These are phyloP conservation scores for Mylabris sibirica DNA, from an alignment of 2,888 invertebrate species.

Conservation along the genomic window DNA sequence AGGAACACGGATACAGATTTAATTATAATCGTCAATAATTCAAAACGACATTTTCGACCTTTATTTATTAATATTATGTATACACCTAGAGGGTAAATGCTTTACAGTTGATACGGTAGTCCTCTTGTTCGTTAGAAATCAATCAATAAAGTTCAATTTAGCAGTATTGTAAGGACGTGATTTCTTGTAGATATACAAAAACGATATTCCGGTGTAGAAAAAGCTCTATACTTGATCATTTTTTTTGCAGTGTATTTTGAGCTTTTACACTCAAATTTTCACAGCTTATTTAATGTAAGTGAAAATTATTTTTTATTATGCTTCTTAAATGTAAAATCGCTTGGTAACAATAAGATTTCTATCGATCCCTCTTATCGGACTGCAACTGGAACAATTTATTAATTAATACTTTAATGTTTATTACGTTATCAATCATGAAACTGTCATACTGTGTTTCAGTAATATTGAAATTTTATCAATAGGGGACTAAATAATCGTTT, in stretches of 20 bases:
- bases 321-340: neutral
- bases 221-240: too few relatives aligned
- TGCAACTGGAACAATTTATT: conserved; percentile 6
- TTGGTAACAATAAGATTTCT: neutral
- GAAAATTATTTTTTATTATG: too few relatives aligned
- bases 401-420: conserved; percentile 11
- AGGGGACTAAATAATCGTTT: neutral
- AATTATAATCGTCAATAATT: neutral
- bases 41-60: neutral
- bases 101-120: neutral
- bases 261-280: too few relatives aligned
- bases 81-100: neutral
- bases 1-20: too few relatives aligned
- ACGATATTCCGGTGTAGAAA: neutral
- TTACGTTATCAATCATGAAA: conserved; percentile 1
- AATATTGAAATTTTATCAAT: conserved; percentile 13
- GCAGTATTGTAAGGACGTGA: neutral
- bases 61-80: neutral
- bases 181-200: neutral
- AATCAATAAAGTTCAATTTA: neutral
- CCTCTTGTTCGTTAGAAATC: neutral
- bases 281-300: too few relatives aligned
- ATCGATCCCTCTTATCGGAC: neutral
- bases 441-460: neutral
- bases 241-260: too few relatives aligned